phyloP scores from a whole-genome alignment of 2,888 invertebrate genomes.

The Augochlorella aurata region DNA sequence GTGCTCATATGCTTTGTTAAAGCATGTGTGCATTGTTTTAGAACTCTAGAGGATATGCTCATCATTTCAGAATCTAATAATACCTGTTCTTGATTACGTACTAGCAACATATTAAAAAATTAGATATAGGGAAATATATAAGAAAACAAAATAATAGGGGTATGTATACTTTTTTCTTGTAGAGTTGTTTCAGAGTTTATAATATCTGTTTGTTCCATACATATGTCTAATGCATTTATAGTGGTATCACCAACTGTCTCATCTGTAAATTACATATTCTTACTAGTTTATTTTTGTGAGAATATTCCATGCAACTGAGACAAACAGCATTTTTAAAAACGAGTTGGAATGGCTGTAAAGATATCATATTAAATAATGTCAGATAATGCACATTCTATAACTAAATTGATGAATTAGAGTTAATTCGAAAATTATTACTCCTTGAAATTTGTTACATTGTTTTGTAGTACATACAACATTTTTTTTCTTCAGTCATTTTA shows the following conservation, averaged over 20 bases:
- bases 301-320: background rate
- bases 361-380: background rate
- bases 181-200: constrained; percentile 68
- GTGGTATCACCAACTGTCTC: constrained; percentile 63
- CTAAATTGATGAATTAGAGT: background rate
- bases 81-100: constrained; percentile 73
- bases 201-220: constrained; percentile 71
- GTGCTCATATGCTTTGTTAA: constrained; percentile 69
- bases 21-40: constrained; percentile 70
- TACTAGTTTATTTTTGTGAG: background rate
- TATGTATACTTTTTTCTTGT: constrained; percentile 73
- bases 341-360: background rate
- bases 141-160: constrained; percentile 13
- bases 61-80: constrained; percentile 78
- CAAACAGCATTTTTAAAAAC: background rate
- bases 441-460: background rate
- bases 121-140: background rate
- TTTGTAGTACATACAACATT: background rate
- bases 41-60: constrained; percentile 73
- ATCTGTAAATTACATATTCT: constrained; percentile 65
- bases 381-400: background rate
- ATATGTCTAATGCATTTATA: constrained; percentile 65
- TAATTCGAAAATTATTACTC: background rate
- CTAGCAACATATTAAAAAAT: constrained; percentile 51
- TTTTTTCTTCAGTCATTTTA: background rate